phyloP scores from a whole-genome alignment of 2,888 invertebrate genomes.

The Pinctada fucata region DNA sequence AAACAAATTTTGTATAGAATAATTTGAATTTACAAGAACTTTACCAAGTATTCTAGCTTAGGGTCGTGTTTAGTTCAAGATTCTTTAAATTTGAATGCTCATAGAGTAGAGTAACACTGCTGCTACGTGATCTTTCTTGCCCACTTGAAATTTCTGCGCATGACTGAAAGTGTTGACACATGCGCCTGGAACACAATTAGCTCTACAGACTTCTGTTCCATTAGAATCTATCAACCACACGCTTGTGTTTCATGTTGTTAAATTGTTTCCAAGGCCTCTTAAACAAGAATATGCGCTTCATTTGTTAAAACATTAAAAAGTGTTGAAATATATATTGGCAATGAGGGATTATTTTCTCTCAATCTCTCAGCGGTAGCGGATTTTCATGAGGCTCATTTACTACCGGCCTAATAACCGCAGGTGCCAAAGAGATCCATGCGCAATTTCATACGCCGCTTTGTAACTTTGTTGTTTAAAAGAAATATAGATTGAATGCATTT shows the following conservation, averaged over 20 bases:
- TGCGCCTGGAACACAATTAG: constrained; percentile 8
- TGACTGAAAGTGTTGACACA: background rate
- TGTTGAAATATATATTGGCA: constrained; percentile 4
- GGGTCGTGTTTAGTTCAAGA: too few species aligned
- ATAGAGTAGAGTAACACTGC: too few species aligned
- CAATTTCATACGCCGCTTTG: background rate
- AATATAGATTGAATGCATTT: too few species aligned
- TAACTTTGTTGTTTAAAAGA: too few species aligned
- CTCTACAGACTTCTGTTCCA: constrained; percentile 19
- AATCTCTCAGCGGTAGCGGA: background rate
- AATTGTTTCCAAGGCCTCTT: constrained; percentile 15
- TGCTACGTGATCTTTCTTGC: too few species aligned
- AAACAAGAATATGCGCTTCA: constrained; percentile 6
- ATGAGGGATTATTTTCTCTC: constrained; percentile 4
- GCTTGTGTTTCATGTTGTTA: constrained; percentile 22
- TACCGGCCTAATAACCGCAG: constrained; percentile 1
- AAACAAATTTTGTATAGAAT: too few species aligned
- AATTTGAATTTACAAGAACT: too few species aligned
- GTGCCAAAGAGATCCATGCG: constrained; percentile 1
- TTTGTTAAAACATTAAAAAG: background rate
- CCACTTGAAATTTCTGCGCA: too few species aligned
- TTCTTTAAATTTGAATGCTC: too few species aligned
- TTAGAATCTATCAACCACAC: constrained; percentile 16
- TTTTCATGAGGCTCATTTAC: constrained; percentile 1
- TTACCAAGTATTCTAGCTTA: too few species aligned